phyloP scores from a whole-genome alignment of 2,888 invertebrate genomes.

The Agrochola lota region DNA sequence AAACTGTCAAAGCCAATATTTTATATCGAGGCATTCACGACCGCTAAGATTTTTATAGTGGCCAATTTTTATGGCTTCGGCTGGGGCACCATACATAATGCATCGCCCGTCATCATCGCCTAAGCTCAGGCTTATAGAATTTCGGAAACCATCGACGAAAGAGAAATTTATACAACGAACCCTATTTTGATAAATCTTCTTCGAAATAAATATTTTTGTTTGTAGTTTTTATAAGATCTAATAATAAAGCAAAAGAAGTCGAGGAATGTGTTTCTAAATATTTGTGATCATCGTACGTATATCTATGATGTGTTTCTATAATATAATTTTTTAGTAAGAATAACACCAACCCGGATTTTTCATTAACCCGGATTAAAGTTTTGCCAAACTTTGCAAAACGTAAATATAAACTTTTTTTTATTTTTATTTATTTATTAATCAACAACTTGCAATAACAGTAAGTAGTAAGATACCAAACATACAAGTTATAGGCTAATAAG shows the following conservation, averaged over 20 bases:
- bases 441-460: too few relatives aligned
- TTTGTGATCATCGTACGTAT: too few relatives aligned
- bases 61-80: constrained; percentile 59
- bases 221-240: constrained; percentile 1
- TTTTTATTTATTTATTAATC: too few relatives aligned
- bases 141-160: constrained; percentile 23
- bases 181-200: constrained; percentile 11
- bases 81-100: constrained; percentile 61
- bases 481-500: too few relatives aligned
- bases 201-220: constrained; percentile 2
- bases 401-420: too few relatives aligned
- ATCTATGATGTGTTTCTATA: too few relatives aligned
- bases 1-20: constrained; percentile 59
- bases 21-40: constrained; percentile 48
- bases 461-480: too few relatives aligned
- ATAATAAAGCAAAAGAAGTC: background rate
- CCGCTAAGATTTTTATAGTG: constrained; percentile 60
- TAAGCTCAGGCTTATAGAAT: constrained; percentile 61
- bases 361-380: too few relatives aligned
- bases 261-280: too few relatives aligned
- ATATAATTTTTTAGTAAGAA: too few relatives aligned
- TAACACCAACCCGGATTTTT: too few relatives aligned
- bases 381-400: too few relatives aligned
- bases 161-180: constrained; percentile 18
- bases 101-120: constrained; percentile 41